Base-by-base conservation (phyloP, 2,888 invertebrate species). In the Lasioglossum malachurum region DNA sequence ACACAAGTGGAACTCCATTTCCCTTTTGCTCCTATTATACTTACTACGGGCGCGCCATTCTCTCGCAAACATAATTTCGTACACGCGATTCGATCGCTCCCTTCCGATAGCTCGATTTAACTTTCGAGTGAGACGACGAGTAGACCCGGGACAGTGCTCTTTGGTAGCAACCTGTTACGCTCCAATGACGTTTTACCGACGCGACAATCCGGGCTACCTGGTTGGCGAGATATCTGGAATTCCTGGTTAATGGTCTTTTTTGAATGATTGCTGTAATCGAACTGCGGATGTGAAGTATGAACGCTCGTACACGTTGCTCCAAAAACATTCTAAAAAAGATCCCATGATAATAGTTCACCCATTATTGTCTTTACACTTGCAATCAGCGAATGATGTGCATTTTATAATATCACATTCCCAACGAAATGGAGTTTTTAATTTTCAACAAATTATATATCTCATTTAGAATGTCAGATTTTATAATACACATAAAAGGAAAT, bases 151-250 rank as follows among this genome's bases (percentile, higher is more conserved):
- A 31, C 31, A 73, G 23, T 19, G 19, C 19, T 10, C 23, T 69
- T 12, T 4, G 12, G n/a, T 23, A 3, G 38, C 49, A 73, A 73
- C 73, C 73, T 73, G 73, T 73, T 73, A 73, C 73, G 46, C 73
- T 53, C 53, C 23, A n/a, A 53, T 53, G 53, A n/a, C 53, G 53
- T 53, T 53, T 53, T 8, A 53, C 53, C 53, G 10, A n/a, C n/a
- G 5, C 53, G 10, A n/a, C 53, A 8, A 53, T n/a, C 53, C 53
- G 3, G 2, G 10, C 10, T 53, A 53, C 53, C 53, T 23, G 23
- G 53, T 53, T 53, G 1, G 3, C 53, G n/a, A 23, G n/a, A n/a
- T 23, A 53, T 10, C n/a, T 53, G 10, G 23, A 53, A 53, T 10
- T n/a, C 4, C 53, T n/a, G 3, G n/a, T 3, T 10, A 53, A 53